Evolutionary conservation across 2,888 invertebrate species (phyloP), one percentile per base, ranked within the genome.

Genomic region (Schrankia costaestrigalis): DNA sequence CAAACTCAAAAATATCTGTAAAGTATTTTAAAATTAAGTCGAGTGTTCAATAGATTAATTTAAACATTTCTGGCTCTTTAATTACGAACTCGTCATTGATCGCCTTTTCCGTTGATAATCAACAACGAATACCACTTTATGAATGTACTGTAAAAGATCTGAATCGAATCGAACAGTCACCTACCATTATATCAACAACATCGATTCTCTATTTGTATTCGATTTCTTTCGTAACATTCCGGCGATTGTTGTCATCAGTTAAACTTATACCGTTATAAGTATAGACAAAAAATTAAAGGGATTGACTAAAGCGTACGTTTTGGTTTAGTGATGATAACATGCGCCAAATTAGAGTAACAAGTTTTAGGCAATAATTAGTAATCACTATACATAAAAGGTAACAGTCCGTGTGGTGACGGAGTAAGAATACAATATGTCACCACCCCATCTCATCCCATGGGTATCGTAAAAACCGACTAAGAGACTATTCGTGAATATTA

Each of bases 141-240:
- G 31, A 39, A 30, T 27, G 19, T 53, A 77, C 71, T n/a, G n/a
- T n/a, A 76, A 78, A 69, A 67, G 70, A 63, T 63, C 65, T 71
- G 69, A 65, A 71, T 74, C 76, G 69, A 77, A 75, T 73, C 66
- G 62, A 73, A 71, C 67, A 70, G 73, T 73, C 68, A 64, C n/a
- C n/a, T n/a, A 54, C 64, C 49, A 72, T 76, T 77, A 72, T 74
- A 53, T 43, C 40, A 52, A 58, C 56, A 41, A 53, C 63, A 68
- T 63, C 64, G 56, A 60, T 58, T 66, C 56, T 64, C 66, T 76
- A 77, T 80, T 78, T 74, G 73, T 77, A 74, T 71, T 72, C 53
- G 63, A 57, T 70, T 67, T 69, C 68, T 74, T 71, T 68, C 59
- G 60, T 56, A 63, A 62, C 64, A 66, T 71, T 50, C 56, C 43